Evolutionary conservation across 1,140 invertebrate species (phyloP).

Genomic region (Tetragnatha versicolor): DNA sequence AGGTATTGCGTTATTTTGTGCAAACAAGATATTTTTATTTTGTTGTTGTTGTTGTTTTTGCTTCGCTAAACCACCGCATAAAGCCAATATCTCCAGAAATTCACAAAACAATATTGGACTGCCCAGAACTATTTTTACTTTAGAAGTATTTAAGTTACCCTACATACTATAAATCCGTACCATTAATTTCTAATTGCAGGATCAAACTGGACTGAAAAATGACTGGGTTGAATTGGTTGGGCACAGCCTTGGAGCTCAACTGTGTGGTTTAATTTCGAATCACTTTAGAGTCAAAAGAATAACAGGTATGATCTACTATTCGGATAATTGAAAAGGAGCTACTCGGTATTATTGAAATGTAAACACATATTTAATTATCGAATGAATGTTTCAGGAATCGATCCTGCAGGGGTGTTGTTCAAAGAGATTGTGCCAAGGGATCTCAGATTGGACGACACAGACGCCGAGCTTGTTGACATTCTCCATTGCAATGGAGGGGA

Average conservation of each 20-base stretch:
- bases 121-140: too few relatives aligned
- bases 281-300: slow-evolving; percentile 6
- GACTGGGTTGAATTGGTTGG: not conserved
- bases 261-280: not conserved
- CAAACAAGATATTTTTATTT: too few relatives aligned
- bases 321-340: too few relatives aligned
- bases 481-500: not conserved
- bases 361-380: too few relatives aligned
- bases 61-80: too few relatives aligned
- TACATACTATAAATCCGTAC: not conserved
- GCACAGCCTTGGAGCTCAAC: not conserved
- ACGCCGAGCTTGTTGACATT: not conserved
- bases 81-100: too few relatives aligned
- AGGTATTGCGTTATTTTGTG: too few relatives aligned
- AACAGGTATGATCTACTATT: not conserved
- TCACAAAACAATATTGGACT: too few relatives aligned
- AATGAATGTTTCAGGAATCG: not conserved
- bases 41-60: too few relatives aligned
- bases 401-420: slow-evolving; percentile 1
- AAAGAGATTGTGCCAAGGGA: not conserved
- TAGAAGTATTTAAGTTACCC: too few relatives aligned
- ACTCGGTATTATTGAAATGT: too few relatives aligned
- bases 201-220: not conserved
- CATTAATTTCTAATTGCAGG: not conserved
- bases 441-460: not conserved